A percentile compares a stretch with the other conserved stretches of the same genome.
Evolutionary conservation across 2,797 vertebrate genomes (phyloP).

Genomic region (Dendrocincla tyrannina): DNA sequence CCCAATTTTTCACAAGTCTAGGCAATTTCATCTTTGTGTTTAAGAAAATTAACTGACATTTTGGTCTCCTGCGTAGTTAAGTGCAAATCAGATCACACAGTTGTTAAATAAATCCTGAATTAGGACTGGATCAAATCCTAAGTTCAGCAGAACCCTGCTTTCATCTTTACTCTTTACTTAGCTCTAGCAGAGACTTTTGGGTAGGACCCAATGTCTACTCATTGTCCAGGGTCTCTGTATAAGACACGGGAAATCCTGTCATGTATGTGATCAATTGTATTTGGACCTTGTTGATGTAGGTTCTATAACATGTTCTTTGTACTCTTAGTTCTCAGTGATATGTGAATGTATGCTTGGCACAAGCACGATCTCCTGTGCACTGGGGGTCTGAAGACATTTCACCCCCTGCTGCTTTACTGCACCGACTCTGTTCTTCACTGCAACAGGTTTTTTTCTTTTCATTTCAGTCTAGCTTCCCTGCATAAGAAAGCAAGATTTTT

Average conservation of each 20-base stretch:
- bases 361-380: not conserved
- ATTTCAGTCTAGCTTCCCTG: not conserved
- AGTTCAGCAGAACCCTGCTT: not conserved
- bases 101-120: not conserved
- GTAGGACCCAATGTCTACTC: not conserved
- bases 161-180: not conserved
- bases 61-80: not conserved
- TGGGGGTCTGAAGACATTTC: not conserved
- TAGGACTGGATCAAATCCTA: not conserved
- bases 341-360: accelerated
- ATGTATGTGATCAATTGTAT: not conserved
- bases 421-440: not conserved
- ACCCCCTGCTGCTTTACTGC: not conserved
- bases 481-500: not conserved
- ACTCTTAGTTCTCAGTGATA: not conserved
- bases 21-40: not conserved
- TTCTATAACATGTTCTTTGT: not conserved
- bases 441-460: not conserved
- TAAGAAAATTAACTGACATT: not conserved
- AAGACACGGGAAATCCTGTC: not conserved
- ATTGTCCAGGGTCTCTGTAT: not conserved
- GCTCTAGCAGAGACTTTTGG: not conserved
- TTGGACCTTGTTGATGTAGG: not conserved
- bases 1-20: not conserved
- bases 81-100: not conserved